Base-by-base conservation (phyloP, 2,888 invertebrate genomes). In the Tenthredo notha region DNA sequence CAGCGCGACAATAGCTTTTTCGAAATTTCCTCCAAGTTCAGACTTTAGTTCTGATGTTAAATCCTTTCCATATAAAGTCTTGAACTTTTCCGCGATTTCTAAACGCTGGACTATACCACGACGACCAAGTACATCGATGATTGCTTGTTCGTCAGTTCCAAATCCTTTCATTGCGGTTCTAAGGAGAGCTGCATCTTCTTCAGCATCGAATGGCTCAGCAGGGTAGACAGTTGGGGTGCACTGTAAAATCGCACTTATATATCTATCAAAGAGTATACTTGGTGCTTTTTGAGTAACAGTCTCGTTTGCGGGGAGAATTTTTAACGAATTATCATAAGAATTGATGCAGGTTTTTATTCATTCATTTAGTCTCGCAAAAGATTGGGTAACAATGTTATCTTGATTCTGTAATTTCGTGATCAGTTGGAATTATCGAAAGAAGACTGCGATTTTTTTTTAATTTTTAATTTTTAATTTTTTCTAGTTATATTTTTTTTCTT, bases 121-220 rank as follows among this genome's bases (percentile, higher is more conserved):
- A 87, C 96, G 96, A 10, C 97, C 96, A 75, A 99, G 94, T 15
- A 99, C 96, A 89, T 97, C 96, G 85, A 98, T 98, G 89, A 99
- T 97, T 0, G 97, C 95, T 91, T 97, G 97, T 92, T 99, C 98
- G 92, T 99, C 98, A 0, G 98, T 98, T 50, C 98, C 98, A 89
- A 97, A 96, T 82, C 98, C 98, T 94, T 98, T 98, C 98, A 98
- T 98, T 0, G 98, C 98, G 90, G 97, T 97, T n/a, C 98, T 95
- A 37, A 98, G 94, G 1, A 96, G 94, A 88, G 96, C 96, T 0
- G 98, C 98, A 95, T 98, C 98, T 12, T 95, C 95, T 47, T 96
- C 95, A 5, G 98, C 95, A 91, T 98, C 96, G 94, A 98, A 98
- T 0, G 96, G 96, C 87, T 96, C 95, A n/a, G 95, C 96, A 9